These are phyloP conservation scores for Pachypeltis micranthus DNA, from an alignment of 1,140 invertebrate genomes.

Conservation along the genomic window DNA sequence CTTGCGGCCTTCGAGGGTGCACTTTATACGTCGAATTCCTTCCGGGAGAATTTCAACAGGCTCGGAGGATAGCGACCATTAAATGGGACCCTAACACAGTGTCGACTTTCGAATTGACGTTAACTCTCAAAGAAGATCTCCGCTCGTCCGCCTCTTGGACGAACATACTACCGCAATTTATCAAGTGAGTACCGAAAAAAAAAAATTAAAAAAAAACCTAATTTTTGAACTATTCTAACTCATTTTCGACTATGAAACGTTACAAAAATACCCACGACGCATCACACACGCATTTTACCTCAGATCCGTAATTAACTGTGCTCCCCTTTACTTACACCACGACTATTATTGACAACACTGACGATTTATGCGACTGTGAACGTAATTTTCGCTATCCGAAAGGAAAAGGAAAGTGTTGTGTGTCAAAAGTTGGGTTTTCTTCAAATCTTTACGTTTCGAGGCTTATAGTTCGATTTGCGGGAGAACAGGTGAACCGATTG, in stretches of 20 bases:
- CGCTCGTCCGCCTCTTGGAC: conserved; percentile 54
- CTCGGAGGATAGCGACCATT: conserved; percentile 49
- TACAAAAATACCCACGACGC: background rate
- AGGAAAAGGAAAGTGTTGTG: too few relatives aligned
- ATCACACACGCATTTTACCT: background rate
- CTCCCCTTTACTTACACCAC: too few relatives aligned
- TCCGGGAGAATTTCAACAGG: conserved; percentile 40
- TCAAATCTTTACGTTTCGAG: too few relatives aligned
- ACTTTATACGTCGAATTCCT: conserved; percentile 64
- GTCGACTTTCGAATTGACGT: conserved; percentile 72
- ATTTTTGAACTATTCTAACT: background rate
- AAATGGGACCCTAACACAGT: conserved; percentile 70
- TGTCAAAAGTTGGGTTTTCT: too few relatives aligned
- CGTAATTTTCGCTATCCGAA: too few relatives aligned
- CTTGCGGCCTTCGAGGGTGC: conserved; percentile 67
- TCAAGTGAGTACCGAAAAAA: conserved; percentile 56
- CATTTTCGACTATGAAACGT: background rate
- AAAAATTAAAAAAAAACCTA: too few relatives aligned
- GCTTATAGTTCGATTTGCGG: too few relatives aligned
- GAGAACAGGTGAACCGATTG: too few relatives aligned
- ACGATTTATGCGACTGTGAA: too few relatives aligned
- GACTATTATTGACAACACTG: too few relatives aligned
- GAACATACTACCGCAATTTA: conserved; percentile 65
- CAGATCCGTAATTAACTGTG: too few relatives aligned
- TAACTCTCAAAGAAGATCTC: conserved; percentile 68